Base-by-base conservation (phyloP, 2,888 invertebrate genomes). In the Baronia brevicornis region DNA sequence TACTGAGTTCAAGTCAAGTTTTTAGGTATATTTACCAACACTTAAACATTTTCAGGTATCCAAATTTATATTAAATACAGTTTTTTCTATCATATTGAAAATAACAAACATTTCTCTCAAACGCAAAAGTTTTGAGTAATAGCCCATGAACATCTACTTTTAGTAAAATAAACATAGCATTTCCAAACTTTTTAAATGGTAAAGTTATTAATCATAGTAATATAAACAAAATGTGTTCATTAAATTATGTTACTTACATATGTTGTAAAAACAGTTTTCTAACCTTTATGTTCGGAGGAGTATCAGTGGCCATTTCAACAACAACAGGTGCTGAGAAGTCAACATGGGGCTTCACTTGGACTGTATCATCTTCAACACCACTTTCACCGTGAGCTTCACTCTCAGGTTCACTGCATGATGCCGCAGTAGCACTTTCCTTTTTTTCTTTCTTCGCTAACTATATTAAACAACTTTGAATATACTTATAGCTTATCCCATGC, bases 321-420 rank as follows among this genome's bases (percentile, higher is more conserved):
- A 90, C 87, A 18, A 88, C 86, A 36, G 90, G 87, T 42, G 90
- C 88, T 44, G 56, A 48, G 48, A 92, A 90, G 51, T 92, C 92
- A 4, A 92, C 91, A 63, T 90, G 90, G 8, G 62, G 69, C 46
- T 77, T 79, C 22, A 54, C 47, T 1, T 65, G 61, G 18, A 57
- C 49, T 0, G 52, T 33, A 12, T 85, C 84, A 38, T 84, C 84
- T 28, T 84, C 84, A 12, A 64, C 51, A 6, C 84, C 78, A 47
- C 82, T 84, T 39, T 85, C 85, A 5, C 69, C 78, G 0, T 53
- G 80, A 1, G 73, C 77, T 42, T 84, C 84, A 50, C 84, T 82
- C 29, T 80, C 78, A 7, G 63, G 58, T 38, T 86, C 86, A 51
- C 85, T 85, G 27, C 72, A 73, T 3, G 72, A 66, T 8, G 65